A percentile compares a stretch with the other conserved stretches of the same genome.
phyloP scores from a whole-genome alignment of 2,888 invertebrate species.

The Amiota minor region DNA sequence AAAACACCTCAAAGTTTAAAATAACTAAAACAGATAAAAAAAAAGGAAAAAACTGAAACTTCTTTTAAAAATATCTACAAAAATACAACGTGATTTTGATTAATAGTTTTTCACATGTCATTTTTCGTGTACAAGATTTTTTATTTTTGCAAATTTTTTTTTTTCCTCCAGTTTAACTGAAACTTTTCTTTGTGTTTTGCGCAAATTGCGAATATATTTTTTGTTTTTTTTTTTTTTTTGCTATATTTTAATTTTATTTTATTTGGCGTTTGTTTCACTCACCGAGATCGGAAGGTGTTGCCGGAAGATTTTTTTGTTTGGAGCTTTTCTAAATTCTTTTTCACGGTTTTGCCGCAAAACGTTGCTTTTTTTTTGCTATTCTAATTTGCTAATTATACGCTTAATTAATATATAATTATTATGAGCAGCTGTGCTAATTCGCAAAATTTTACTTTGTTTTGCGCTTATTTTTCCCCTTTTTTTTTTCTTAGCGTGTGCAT shows the following conservation, averaged over 20 bases:
- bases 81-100: slow-evolving; percentile 45
- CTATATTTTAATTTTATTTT: background rate
- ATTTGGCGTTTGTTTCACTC: background rate
- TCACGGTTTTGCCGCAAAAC: slow-evolving; percentile 35
- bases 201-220: slow-evolving; percentile 40
- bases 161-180: too few species aligned
- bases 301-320: slow-evolving; percentile 61
- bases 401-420: slow-evolving; percentile 67
- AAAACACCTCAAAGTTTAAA: background rate
- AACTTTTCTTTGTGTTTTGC: slow-evolving; percentile 44
- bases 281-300: slow-evolving; percentile 58
- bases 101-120: slow-evolving; percentile 61
- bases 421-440: slow-evolving; percentile 49
- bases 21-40: slow-evolving; percentile 9
- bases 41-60: background rate
- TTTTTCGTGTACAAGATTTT: slow-evolving; percentile 55
- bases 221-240: background rate
- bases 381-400: slow-evolving; percentile 69
- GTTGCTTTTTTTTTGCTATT: slow-evolving; percentile 42
- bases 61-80: background rate
- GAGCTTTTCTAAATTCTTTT: slow-evolving; percentile 37
- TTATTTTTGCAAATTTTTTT: slow-evolving; percentile 58
- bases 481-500: background rate
- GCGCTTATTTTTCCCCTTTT: background rate
- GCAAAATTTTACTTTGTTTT: slow-evolving; percentile 32